Percentiles rank a stretch among this genome's conserved stretches.
Conservation (phyloP, 2,797 vertebrate species). For the Varecia variegata region DNA sequence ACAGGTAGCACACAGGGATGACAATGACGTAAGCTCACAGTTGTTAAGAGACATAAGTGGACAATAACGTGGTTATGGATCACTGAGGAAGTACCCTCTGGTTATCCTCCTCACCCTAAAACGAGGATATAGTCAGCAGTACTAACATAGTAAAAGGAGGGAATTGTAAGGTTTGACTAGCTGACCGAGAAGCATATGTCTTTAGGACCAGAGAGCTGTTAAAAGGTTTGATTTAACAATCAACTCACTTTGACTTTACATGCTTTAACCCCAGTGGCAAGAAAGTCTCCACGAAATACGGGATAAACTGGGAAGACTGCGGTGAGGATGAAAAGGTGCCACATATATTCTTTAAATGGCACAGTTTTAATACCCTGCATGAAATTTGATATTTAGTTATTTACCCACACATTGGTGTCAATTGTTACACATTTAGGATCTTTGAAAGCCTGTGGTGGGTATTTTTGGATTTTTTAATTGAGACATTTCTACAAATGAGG, state of each 20-base stretch:
- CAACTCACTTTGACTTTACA: neutral
- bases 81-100: neutral
- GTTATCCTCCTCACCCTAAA: neutral
- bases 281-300: neutral
- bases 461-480: constrained; percentile 22
- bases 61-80: neutral
- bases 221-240: neutral
- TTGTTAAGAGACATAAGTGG: neutral
- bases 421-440: neutral
- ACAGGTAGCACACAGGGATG: neutral
- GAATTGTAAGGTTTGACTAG: neutral
- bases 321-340: neutral
- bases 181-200: neutral
- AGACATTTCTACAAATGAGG: constrained; percentile 6
- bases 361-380: neutral
- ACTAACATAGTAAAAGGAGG: neutral
- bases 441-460: neutral
- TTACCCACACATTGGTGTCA: neutral
- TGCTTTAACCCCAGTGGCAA: neutral
- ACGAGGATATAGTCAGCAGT: neutral
- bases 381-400: neutral
- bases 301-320: neutral
- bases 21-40: neutral
- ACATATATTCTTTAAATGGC: neutral
- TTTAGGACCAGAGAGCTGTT: neutral